Percentiles rank a stretch among this genome's conserved stretches.
These are phyloP conservation scores for Porites cylindrica DNA, from an alignment of 92 coral and sea anemone species.

Conservation along the genomic window DNA sequence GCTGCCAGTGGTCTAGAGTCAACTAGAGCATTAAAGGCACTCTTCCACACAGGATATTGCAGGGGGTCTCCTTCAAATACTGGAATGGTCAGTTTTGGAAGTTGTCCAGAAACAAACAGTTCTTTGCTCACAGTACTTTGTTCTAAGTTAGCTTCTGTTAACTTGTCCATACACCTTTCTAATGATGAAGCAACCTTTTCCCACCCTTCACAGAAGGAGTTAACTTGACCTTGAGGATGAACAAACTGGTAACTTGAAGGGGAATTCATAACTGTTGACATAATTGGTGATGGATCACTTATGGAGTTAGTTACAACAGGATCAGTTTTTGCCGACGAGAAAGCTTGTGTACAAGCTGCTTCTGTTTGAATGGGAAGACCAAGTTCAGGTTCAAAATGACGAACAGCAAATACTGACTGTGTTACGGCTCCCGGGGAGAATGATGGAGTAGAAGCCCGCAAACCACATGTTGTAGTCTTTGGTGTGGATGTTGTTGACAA, in stretches of 20 bases:
- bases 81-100: conserved; percentile 59
- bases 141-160: conserved; percentile 43
- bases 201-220: background rate
- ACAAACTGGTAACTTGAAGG: background rate
- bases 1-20: conserved; percentile 54
- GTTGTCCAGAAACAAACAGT: background rate
- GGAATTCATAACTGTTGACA: background rate
- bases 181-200: conserved; percentile 22
- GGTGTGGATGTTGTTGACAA: background rate
- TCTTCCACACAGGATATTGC: conserved; percentile 58
- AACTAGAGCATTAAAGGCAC: conserved; percentile 60
- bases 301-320: background rate
- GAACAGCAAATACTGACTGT: conserved; percentile 14
- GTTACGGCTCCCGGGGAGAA: conserved; percentile 18
- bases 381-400: conserved; percentile 2
- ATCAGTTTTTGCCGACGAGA: background rate
- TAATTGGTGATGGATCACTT: conserved; percentile 7
- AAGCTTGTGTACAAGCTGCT: background rate
- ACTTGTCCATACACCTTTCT: conserved; percentile 52
- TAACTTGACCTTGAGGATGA: conserved; percentile 8
- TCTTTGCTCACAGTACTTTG: conserved; percentile 15
- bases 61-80: conserved; percentile 66
- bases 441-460: conserved; percentile 1
- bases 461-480: background rate
- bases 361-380: conserved; percentile 17